Evolutionary conservation across 2,113 vertebrate species (phyloP), one percentile per base, ranked within the genome.

Genomic region (Arenaria interpres): DNA sequence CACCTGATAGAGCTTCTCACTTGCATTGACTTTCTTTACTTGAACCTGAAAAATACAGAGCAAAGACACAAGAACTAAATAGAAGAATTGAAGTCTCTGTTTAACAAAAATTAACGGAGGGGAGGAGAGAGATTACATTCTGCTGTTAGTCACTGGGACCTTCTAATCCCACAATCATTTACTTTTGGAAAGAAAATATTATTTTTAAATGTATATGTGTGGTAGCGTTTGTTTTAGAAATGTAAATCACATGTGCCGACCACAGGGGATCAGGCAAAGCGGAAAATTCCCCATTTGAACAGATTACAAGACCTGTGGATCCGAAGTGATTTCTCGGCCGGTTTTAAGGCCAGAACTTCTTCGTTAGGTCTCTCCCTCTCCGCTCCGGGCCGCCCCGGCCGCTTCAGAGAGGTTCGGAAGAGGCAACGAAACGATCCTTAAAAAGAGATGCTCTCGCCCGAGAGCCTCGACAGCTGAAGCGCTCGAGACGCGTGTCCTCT

Each of bases 141-240:
- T 76, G 45, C 48, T 72, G 97, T 94, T 89, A 50, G 93, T 97
- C 89, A 76, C 68, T 82, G 93, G 50, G 86, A 94, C 69, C 84
- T 85, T 93, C 72, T 84, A 88, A 96, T 90, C 88, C 92, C 90
- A 63, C 86, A 84, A 59, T 30, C 84, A 86, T 97, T 96, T 97
- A 88, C 89, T 97, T 97, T 95, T 67, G 77, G 54, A 67, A 88
- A 78, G 85, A 94, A 94, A 95, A 97, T 95, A 96, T 78, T 96
- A 68, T 94, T 96, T 80, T 96, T 92, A 48, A 91, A 67, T 14
- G 84, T 92, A 60, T 46, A 39, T 72, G 60, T 30, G 45, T 71
- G 30, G 62, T 94, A 73, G 89, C 45, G 67, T 96, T 97, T 85
- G 78, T 60, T 90, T 97, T 95, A 88, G 78, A 93, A 96, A 97